Conservation (phyloP, 2,888 invertebrate genomes). For the Galeopsomyia nigrocyanea region DNA sequence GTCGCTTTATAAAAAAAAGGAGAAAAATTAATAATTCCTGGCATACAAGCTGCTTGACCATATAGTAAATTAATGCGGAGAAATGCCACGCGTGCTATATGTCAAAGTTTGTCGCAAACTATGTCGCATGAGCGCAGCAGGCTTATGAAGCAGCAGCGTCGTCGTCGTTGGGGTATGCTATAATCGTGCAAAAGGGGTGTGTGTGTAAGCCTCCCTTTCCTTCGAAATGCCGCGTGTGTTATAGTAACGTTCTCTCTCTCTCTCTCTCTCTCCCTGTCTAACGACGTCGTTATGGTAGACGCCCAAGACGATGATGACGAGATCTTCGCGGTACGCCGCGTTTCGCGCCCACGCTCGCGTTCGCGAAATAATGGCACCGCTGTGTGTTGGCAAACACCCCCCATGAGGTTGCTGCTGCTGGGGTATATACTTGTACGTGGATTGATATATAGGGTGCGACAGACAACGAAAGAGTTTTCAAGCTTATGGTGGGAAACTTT, state of each 20-base stretch:
- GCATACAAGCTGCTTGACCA: no score
- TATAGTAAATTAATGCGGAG: no score
- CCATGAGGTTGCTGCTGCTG: no score
- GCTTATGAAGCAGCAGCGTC: slow-evolving; percentile 62
- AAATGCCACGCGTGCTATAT: no score
- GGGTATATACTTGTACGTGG: no score
- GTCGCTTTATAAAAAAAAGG: no score
- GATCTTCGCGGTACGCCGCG: slow-evolving; percentile 45
- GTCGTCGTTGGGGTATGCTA: slow-evolving; percentile 55
- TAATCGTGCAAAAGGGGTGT: slow-evolving; percentile 54
- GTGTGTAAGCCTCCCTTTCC: slow-evolving; percentile 11
- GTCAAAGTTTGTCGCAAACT: slow-evolving; percentile 50
- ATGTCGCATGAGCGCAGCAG: slow-evolving; percentile 56
- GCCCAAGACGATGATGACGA: slow-evolving; percentile 49
- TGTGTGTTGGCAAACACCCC: slow-evolving; percentile 1
- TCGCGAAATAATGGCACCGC: slow-evolving; percentile 25
- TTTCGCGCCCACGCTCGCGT: background rate
- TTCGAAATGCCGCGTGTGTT: no score
- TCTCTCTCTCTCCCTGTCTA: slow-evolving; percentile 55
- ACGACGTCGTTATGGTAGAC: slow-evolving; percentile 65
- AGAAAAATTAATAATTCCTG: no score
- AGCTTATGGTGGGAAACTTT: no score
- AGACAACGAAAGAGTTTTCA: no score
- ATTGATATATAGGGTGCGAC: no score
- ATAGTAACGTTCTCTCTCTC: background rate